Evolutionary conservation across 2,113 vertebrate genomes (phyloP).

Genomic region (Anoura caudifer): DNA sequence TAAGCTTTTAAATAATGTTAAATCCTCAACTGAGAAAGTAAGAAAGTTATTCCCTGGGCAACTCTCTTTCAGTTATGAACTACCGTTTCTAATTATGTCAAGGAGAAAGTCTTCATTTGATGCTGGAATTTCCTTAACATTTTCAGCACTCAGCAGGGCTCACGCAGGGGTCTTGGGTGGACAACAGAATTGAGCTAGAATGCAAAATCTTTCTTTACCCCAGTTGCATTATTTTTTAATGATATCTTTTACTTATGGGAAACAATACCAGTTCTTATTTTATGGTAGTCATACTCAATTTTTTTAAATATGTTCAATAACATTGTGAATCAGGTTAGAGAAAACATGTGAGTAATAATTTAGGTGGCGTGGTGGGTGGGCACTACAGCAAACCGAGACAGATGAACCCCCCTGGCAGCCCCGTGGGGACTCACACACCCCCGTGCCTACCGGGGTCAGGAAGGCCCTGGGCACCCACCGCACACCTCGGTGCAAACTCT

Average conservation of each 20-base stretch:
- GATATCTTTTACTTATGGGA: neutral
- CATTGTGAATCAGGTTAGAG: neutral
- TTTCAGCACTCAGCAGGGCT: neutral
- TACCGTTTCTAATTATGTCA: neutral
- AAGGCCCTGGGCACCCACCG: rapidly evolving
- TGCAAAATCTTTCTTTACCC: neutral
- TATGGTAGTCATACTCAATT: neutral
- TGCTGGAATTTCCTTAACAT: neutral
- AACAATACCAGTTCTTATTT: neutral
- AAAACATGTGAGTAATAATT: neutral
- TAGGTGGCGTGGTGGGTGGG: neutral
- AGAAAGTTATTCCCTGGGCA: neutral
- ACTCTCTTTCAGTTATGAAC: neutral
- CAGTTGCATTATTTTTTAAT: neutral
- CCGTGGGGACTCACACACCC: no score
- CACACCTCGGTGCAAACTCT: rapidly evolving
- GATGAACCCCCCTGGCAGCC: no score
- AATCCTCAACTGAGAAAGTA: neutral
- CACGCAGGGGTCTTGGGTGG: neutral
- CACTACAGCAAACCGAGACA: neutral
- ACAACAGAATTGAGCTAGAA: neutral
- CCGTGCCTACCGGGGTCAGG: neutral
- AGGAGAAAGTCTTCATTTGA: neutral
- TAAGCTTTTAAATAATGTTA: neutral
- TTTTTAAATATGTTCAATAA: neutral